phyloP scores from a whole-genome alignment of 2,888 invertebrate species.

The Pecten maximus region DNA sequence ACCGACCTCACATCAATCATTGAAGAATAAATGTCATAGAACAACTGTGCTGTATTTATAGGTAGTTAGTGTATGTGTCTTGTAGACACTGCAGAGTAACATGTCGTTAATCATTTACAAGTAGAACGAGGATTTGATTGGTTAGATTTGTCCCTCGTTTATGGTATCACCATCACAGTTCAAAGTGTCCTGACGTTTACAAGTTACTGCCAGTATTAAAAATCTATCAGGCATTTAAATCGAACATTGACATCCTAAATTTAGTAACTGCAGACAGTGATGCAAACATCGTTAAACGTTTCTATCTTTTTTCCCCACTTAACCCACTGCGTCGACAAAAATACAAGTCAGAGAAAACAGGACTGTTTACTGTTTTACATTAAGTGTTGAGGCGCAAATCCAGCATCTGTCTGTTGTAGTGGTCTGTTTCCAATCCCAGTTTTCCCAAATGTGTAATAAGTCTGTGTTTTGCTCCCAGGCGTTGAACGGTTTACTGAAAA shows the following conservation, averaged over 20 bases:
- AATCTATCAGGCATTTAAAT: no score
- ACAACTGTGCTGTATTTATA: background rate
- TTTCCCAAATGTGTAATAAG: background rate
- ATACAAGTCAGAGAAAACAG: background rate
- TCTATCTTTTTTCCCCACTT: no score
- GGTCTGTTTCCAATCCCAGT: background rate
- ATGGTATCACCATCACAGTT: no score
- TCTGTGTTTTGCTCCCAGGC: background rate
- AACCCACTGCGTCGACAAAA: background rate
- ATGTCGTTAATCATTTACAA: background rate
- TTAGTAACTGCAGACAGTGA: background rate
- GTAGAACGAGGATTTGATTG: background rate
- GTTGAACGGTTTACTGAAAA: background rate
- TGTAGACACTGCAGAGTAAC: background rate
- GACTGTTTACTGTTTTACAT: background rate
- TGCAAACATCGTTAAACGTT: background rate
- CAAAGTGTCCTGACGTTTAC: no score
- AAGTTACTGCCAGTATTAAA: no score
- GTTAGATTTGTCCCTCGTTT: background rate
- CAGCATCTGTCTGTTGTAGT: background rate
- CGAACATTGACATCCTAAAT: background rate
- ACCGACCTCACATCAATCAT: conserved; percentile 2
- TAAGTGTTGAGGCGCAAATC: background rate
- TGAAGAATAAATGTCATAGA: background rate
- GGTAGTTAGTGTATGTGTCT: background rate